Evolutionary conservation across 2,888 invertebrate genomes (phyloP).

Genomic region (Rhagonycha fulva): DNA sequence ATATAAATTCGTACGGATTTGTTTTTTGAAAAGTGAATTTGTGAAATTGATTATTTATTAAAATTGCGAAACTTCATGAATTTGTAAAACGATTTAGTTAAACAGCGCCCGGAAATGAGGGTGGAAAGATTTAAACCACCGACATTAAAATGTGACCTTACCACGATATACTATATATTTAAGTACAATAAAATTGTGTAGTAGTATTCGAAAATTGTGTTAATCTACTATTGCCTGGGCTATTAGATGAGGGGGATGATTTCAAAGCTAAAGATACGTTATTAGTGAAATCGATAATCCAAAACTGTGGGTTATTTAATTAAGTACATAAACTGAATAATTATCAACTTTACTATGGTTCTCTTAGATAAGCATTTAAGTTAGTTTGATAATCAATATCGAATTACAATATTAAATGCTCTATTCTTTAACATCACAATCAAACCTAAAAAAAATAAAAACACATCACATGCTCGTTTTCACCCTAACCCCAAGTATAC

Average conservation of each 20-base stretch:
- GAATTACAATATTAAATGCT: background rate
- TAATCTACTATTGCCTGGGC: background rate
- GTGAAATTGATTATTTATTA: background rate
- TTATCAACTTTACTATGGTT: background rate
- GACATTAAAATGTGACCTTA: background rate
- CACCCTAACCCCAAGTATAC: background rate
- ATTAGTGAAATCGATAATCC: background rate
- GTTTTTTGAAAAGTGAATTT: background rate
- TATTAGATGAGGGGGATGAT: background rate
- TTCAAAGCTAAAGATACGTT: background rate
- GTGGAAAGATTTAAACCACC: background rate
- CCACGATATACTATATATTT: background rate
- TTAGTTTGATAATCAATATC: background rate
- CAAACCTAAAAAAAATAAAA: background rate
- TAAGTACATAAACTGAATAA: background rate
- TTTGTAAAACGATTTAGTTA: background rate
- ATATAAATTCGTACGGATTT: background rate
- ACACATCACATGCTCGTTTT: background rate
- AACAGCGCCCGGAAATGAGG: background rate
- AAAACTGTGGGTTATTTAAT: background rate
- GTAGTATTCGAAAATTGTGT: background rate
- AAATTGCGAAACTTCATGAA: background rate
- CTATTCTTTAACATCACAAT: background rate
- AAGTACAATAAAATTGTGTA: background rate
- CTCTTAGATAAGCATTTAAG: background rate